Base-by-base conservation (phyloP, 2,888 invertebrate genomes). In the Phania funesta region DNA sequence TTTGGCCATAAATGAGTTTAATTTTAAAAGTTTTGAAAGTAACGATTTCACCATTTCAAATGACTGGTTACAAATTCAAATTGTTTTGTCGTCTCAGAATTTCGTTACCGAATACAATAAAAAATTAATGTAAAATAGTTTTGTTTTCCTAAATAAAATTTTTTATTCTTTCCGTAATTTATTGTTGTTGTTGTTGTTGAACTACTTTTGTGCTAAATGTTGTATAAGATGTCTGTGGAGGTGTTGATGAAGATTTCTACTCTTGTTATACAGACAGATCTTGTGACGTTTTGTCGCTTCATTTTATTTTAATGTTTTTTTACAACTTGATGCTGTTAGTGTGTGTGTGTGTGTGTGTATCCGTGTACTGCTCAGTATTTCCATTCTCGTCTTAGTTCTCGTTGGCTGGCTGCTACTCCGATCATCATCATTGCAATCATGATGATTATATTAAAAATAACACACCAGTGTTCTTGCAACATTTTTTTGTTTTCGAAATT, bases 231-330 rank as follows among this genome's bases (percentile, higher is more conserved):
- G 65, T 52, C 73, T 80, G 75, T 76, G 80, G 77, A 78, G 75
- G 74, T 83, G 84, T 83, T 84, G 85, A 84, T 85, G 80, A 84
- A 84, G 83, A 56, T 58, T 65, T 65, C 74, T 67, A 60, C 50
- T 68, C 62, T 76, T 81, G 83, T 81, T 73, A 38, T 62, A 48
- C 44, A 76, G 75, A 48, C 44, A 76, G 75, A 56, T 79, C 44
- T 70, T 80, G 79, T 83, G 74, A 80, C 76, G 84, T 81, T 79
- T 75, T 84, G 79, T 76, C 79, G 71, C 75, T 71, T 76, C 67
- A 80, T 70, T 70, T 65, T 52, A 9, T 64, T 74, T 56, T 26
- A 56, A 16, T 64, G 22, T 32, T 50, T 6, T 32, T 52, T 7
- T 20, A 13, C n/a, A 6, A 29, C 48, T 26, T 60, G 38, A 29